phyloP scores from a whole-genome alignment of 1,140 invertebrate species.

The Odontomachus brunneus region DNA sequence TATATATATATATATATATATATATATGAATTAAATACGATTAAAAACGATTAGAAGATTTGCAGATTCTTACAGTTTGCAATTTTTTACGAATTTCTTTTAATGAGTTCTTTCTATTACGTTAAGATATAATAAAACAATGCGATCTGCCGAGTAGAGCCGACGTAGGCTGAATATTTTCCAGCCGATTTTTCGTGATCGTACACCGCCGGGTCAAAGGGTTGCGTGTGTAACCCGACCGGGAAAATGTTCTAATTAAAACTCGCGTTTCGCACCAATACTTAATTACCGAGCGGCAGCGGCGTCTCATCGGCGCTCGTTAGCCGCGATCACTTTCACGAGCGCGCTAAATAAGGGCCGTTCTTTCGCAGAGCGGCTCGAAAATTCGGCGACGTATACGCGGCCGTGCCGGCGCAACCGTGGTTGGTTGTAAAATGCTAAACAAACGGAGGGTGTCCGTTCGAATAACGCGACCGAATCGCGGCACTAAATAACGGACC shows the following conservation, averaged over 20 bases:
- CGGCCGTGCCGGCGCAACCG: slow-evolving; percentile 52
- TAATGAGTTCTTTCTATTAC: neutral
- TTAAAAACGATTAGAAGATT: too few relatives aligned
- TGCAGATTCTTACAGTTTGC: too few relatives aligned
- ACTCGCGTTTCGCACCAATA: slow-evolving; percentile 10
- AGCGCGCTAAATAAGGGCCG: slow-evolving; percentile 53
- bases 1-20: too few relatives aligned
- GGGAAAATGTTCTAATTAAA: slow-evolving; percentile 32
- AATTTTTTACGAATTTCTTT: too few relatives aligned
- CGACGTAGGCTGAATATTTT: neutral
- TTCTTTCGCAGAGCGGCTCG: slow-evolving; percentile 28
- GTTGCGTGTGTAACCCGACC: neutral
- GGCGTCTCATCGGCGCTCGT: slow-evolving; percentile 50
- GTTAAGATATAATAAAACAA: neutral
- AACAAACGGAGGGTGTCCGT: slow-evolving; percentile 76
- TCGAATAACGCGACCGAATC: slow-evolving; percentile 73
- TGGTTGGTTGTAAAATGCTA: slow-evolving; percentile 76
- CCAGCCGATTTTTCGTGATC: neutral
- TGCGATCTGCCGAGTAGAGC: neutral
- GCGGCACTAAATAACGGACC: slow-evolving; percentile 73
- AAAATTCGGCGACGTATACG: slow-evolving; percentile 64
- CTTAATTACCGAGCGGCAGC: slow-evolving; percentile 40
- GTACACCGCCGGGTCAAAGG: neutral
- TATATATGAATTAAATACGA: too few relatives aligned
- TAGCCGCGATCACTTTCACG: slow-evolving; percentile 54